These are phyloP conservation scores for Benitochromis conjunctus DNA, from an alignment of 2,113 vertebrate genomes.

Conservation along the genomic window DNA sequence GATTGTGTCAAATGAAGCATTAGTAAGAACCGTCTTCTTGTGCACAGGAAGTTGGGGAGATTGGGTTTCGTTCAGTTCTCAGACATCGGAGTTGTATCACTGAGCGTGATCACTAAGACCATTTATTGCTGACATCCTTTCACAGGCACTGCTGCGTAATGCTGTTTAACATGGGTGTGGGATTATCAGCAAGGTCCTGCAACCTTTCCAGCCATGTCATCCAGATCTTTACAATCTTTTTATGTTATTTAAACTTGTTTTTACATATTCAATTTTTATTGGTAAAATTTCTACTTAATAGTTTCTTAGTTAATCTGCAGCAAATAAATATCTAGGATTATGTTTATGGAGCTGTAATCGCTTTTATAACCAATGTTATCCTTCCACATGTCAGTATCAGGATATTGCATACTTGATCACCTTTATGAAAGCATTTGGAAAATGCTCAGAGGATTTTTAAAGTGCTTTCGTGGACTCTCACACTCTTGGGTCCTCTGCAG, in stretches of 20 bases:
- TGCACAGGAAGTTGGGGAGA: neutral
- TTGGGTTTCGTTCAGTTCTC: neutral
- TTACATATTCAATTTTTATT: neutral
- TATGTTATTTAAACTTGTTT: neutral
- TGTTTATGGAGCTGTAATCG: neutral
- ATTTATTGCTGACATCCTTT: neutral
- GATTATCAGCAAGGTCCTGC: neutral
- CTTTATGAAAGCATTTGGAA: neutral
- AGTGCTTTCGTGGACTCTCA: slow-evolving; percentile 9
- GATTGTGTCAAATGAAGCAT: neutral
- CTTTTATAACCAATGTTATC: neutral
- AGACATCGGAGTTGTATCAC: neutral
- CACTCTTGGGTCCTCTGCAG: slow-evolving; percentile 34
- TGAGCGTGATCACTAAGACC: neutral
- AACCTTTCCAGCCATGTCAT: neutral
- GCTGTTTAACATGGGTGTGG: neutral
- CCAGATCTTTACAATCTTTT: neutral
- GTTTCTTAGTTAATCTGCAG: neutral
- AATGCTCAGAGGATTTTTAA: neutral
- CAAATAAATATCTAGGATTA: neutral
- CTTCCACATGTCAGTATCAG: neutral
- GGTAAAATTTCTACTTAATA: neutral
- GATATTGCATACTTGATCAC: neutral
- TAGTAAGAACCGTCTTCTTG: neutral
- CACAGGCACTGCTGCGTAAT: neutral